Base-by-base conservation (phyloP, 2,888 invertebrate genomes). In the Noctua janthina region DNA sequence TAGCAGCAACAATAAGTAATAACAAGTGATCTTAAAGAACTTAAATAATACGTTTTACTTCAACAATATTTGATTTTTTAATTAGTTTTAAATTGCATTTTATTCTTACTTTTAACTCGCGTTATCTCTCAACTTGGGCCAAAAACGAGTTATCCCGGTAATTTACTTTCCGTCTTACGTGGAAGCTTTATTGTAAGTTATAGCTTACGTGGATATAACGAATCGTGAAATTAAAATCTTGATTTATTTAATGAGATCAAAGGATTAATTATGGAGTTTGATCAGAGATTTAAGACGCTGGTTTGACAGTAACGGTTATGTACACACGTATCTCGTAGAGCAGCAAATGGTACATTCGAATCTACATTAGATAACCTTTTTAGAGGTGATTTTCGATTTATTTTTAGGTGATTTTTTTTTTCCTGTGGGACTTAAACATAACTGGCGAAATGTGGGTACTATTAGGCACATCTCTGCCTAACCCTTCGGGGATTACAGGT, bases 111-210 rank as follows among this genome's bases (percentile, higher is more conserved):
- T 46, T 0, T 8, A 46, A 68, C 4, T 64, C 56, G 68, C 68
- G 2, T 35, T 4, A 43, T 74, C 76, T 82, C 68, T 46, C 11
- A 51, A 51, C 76, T 89, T 84, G 74, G 23, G 59, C 74, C 83
- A 69, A 69, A 73, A 71, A 46, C 74, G 43, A 74, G 77, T 83
- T 86, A 90, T 87, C 87, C 85, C 66, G 74, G 88, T 87, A 90
- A 90, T 90, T 86, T 89, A 90, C 87, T 85, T 89, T 74, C 83
- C 83, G 87, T 87, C 85, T 87, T 85, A 89, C 54, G 75, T 74
- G 59, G 62, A 82, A 74, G 90, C 82, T 87, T 85, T 90, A 85
- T 84, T 84, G 83, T 82, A 87, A 86, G 71, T 87, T 88, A 87
- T 87, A 75, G 78, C 79, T 76, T 71, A 82, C 76, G 82, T 79